A percentile compares a stretch with the other conserved stretches of the same genome.
These are phyloP conservation scores for Apodemia duryi DNA, from an alignment of 2,888 invertebrate genomes.

Conservation along the genomic window DNA sequence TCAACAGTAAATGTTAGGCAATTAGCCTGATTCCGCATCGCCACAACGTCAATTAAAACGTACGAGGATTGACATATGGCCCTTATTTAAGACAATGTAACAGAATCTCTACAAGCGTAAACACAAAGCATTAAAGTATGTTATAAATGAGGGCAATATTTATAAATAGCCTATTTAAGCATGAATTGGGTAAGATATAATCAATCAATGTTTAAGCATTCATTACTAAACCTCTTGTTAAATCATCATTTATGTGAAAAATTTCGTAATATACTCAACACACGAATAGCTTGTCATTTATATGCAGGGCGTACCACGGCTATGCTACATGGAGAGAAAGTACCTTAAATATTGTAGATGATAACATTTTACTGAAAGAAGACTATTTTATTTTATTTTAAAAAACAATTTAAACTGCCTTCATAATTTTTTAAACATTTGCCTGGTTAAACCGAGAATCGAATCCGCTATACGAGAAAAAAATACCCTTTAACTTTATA, in stretches of 20 bases:
- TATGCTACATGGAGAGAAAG: too few species aligned
- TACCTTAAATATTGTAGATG: too few species aligned
- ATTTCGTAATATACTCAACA: background rate
- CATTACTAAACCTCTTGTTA: background rate
- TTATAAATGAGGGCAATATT: constrained; percentile 14
- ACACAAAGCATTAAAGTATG: constrained; percentile 51
- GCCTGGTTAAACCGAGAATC: too few species aligned
- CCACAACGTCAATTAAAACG: constrained; percentile 50
- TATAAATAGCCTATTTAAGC: constrained; percentile 15
- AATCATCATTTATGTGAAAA: background rate
- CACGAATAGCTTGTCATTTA: background rate
- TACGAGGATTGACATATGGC: constrained; percentile 61
- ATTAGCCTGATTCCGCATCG: constrained; percentile 30
- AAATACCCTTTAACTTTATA: too few species aligned
- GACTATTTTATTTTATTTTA: too few species aligned
- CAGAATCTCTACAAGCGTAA: constrained; percentile 28
- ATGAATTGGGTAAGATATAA: constrained; percentile 1
- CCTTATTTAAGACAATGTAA: constrained; percentile 44
- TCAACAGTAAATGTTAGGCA: constrained; percentile 28
- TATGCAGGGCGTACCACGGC: background rate
- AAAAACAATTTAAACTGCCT: too few species aligned
- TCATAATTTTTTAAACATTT: too few species aligned
- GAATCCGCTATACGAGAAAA: too few species aligned
- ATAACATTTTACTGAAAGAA: too few species aligned
- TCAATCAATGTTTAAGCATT: constrained; percentile 8